phyloP scores from a whole-genome alignment of 2,113 vertebrate species.

The Echinops telfairi region DNA sequence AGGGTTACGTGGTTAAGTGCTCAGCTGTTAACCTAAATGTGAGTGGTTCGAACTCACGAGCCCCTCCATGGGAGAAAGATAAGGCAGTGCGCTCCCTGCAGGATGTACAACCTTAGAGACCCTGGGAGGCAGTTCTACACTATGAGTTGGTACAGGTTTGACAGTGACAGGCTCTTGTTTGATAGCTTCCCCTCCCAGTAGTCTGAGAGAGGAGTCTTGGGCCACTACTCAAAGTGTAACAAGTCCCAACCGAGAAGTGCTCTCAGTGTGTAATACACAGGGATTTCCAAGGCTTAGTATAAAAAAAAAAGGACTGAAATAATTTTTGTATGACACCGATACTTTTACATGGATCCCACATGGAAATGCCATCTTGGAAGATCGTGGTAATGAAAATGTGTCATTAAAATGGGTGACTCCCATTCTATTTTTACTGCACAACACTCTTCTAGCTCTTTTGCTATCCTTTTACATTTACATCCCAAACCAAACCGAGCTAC shows the following conservation, averaged over 20 bases:
- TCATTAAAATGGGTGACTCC: conserved; percentile 19
- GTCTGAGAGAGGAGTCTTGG: no score
- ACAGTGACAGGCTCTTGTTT: neutral
- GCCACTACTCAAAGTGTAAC: neutral
- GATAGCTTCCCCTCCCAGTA: neutral
- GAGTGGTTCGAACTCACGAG: no score
- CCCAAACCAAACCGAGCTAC: neutral
- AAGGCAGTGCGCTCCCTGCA: no score
- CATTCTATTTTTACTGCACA: neutral
- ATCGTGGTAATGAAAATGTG: conserved; percentile 3
- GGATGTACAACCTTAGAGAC: no score
- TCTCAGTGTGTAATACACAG: neutral
- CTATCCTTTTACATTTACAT: neutral
- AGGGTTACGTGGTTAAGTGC: no score
- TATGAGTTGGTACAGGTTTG: neutral
- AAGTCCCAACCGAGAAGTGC: neutral
- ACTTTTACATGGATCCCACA: neutral
- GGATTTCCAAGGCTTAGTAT: neutral
- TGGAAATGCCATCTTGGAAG: conserved; percentile 26
- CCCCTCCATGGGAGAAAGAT: neutral
- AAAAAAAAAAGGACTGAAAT: neutral
- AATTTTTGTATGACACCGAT: neutral
- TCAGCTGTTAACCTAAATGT: no score
- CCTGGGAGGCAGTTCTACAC: neutral
- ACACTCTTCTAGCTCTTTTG: neutral